Percentiles rank a stretch among this genome's conserved stretches.
phyloP scores from a whole-genome alignment of 2,888 invertebrate species.

The Celastrina argiolus region DNA sequence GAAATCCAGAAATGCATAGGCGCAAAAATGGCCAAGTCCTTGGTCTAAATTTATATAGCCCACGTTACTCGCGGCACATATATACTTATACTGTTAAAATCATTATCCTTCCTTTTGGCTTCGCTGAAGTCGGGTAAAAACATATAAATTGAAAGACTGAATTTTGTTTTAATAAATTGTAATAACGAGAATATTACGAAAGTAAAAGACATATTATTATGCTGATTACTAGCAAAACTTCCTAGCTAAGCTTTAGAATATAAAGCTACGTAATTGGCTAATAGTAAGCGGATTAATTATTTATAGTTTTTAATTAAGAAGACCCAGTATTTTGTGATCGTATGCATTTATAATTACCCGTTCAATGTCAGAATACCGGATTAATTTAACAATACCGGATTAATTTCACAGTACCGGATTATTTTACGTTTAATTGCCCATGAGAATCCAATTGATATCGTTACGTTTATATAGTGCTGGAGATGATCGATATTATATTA shows the following conservation, averaged over 20 bases:
- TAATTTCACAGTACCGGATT: not conserved
- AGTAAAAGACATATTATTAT: no score
- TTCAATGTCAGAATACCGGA: not conserved
- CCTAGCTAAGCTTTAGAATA: not conserved
- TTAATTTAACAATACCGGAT: not conserved
- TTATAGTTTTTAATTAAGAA: not conserved
- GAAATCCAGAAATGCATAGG: no score
- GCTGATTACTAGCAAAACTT: not conserved
- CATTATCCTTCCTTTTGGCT: no score
- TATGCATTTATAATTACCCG: not conserved
- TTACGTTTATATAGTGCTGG: not conserved
- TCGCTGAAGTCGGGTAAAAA: no score
- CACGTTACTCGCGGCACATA: no score
- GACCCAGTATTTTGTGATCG: not conserved
- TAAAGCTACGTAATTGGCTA: not conserved
- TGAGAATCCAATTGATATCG: not conserved
- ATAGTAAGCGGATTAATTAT: not conserved
- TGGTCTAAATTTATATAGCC: no score
- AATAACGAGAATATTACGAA: no score
- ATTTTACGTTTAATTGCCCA: not conserved
- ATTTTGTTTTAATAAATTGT: no score
- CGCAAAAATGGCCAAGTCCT: no score
- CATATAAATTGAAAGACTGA: no score
- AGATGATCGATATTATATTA: no score
- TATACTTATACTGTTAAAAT: no score